phyloP scores from a whole-genome alignment of 2,113 vertebrate genomes.

The Dromiciops gliroides region DNA sequence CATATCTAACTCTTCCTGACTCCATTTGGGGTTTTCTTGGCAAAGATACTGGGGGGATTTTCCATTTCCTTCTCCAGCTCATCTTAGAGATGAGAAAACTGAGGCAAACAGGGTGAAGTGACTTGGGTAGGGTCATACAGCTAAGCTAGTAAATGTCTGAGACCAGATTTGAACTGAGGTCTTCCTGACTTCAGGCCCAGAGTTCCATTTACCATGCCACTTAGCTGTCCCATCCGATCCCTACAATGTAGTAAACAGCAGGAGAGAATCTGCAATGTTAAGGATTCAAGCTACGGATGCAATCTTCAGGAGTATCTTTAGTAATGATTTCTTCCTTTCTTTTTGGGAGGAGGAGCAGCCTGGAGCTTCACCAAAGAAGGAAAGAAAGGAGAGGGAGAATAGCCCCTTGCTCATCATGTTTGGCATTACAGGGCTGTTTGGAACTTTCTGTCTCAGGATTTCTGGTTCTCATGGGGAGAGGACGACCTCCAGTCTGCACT shows the following conservation, averaged over 20 bases:
- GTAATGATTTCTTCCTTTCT: background rate
- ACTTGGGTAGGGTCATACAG: background rate
- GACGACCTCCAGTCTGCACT: background rate
- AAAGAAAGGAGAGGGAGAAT: background rate
- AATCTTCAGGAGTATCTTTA: background rate
- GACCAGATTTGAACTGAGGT: background rate
- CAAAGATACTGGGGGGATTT: background rate
- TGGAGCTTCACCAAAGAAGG: background rate
- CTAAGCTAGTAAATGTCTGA: background rate
- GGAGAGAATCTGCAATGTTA: background rate
- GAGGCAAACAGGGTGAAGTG: background rate
- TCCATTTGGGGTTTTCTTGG: background rate
- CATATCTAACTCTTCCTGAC: background rate
- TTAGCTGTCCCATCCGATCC: background rate
- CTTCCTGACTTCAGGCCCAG: background rate
- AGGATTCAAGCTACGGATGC: background rate
- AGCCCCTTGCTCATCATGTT: background rate
- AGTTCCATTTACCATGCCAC: background rate
- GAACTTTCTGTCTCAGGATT: background rate
- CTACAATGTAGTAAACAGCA: background rate
- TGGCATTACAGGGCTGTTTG: background rate
- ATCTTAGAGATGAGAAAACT: background rate
- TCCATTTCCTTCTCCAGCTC: background rate
- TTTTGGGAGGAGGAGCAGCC: background rate
- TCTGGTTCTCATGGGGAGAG: background rate